Conservation (phyloP, 2,888 invertebrate genomes). For the Eurois occulta region DNA sequence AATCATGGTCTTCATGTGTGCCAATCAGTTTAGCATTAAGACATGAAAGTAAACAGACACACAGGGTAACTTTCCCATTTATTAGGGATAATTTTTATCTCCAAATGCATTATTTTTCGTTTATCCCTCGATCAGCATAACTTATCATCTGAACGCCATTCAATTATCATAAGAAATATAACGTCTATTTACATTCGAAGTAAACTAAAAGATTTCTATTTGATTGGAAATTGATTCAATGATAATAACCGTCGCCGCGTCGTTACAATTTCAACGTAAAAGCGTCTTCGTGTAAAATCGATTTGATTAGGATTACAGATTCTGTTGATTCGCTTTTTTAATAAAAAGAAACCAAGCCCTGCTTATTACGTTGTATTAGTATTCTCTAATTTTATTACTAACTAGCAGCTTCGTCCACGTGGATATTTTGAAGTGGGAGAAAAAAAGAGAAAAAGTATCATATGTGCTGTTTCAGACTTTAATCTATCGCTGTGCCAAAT, state of each 20-base stretch:
- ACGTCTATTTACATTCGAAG: slow-evolving; percentile 22
- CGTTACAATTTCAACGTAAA: slow-evolving; percentile 31
- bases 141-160: slow-evolving; percentile 24
- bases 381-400: background rate
- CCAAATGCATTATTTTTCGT: slow-evolving; percentile 19
- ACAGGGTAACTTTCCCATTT: background rate
- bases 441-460: too few relatives aligned
- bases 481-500: too few relatives aligned
- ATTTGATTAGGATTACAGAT: slow-evolving; percentile 55
- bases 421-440: too few relatives aligned
- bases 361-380: background rate
- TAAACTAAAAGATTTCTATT: slow-evolving; percentile 38
- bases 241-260: slow-evolving; percentile 49
- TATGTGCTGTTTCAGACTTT: too few relatives aligned
- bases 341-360: background rate
- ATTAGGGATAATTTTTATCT: slow-evolving; percentile 20
- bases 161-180: slow-evolving; percentile 34
- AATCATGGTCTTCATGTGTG: background rate
- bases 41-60: background rate
- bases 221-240: slow-evolving; percentile 58
- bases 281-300: slow-evolving; percentile 36
- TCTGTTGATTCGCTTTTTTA: slow-evolving; percentile 11
- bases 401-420: too few relatives aligned
- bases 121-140: slow-evolving; percentile 27
- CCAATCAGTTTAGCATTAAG: background rate